Evolutionary conservation across 2,113 vertebrate species (phyloP).

Genomic region (Lepus americanus): DNA sequence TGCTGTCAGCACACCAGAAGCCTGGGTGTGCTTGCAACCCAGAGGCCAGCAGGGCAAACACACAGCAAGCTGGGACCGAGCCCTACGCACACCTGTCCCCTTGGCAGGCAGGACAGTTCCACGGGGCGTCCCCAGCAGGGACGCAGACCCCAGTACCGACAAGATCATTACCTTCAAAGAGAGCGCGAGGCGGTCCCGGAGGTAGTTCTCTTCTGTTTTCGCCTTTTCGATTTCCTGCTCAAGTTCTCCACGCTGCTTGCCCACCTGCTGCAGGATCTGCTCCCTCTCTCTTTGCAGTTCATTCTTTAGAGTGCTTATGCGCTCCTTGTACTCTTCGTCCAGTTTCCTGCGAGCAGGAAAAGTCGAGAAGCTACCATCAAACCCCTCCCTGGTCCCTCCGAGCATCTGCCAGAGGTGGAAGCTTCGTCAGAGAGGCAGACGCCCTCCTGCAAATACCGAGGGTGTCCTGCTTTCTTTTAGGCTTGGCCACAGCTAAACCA

Average conservation of each 20-base stretch:
- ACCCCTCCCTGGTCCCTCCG: not conserved
- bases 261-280: conserved; percentile 93
- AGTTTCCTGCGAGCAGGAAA: conserved; percentile 90
- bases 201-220: conserved; percentile 92
- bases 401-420: not conserved
- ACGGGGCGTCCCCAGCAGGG: not conserved
- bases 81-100: not conserved
- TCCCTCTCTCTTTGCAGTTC: conserved; percentile 93
- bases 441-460: not conserved
- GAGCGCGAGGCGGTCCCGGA: conserved; percentile 93
- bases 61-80: not conserved
- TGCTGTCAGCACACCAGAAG: not conserved
- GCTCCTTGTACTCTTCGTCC: conserved; percentile 95
- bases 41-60: not conserved
- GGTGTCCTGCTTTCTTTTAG: not conserved
- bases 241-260: conserved; percentile 91
- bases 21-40: not conserved
- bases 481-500: not conserved
- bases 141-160: not conserved
- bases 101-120: not conserved
- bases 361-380: not conserved
- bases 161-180: conserved; percentile 91
- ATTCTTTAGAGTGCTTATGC: conserved; percentile 86
- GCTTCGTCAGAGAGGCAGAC: not conserved
- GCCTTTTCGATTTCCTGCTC: conserved; percentile 93